phyloP scores from a whole-genome alignment of 2,888 invertebrate species.

The Polylopha cassiicola region DNA sequence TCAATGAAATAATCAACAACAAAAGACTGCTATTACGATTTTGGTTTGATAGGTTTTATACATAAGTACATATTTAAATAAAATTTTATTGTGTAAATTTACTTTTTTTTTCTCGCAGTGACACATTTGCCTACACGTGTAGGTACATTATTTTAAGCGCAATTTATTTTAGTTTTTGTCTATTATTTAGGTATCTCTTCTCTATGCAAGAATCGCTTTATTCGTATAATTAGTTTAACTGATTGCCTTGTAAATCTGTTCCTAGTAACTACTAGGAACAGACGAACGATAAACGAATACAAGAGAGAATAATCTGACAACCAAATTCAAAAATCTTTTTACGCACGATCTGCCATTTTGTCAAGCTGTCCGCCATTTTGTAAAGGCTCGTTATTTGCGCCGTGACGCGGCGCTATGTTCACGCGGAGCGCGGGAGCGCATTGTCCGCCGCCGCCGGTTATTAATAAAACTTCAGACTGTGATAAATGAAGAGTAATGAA shows the following conservation, averaged over 20 bases:
- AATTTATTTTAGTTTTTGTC: no score
- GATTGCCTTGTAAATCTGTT: no score
- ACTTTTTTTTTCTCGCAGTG: conserved; percentile 10
- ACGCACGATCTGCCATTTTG: conserved; percentile 29
- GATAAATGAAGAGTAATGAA: conserved; percentile 39
- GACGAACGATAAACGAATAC: no score
- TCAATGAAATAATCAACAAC: conserved; percentile 1
- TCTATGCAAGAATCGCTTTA: no score
- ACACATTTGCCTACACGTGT: no score
- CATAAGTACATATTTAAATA: background rate
- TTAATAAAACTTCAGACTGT: conserved; percentile 33
- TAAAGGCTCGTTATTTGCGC: conserved; percentile 33
- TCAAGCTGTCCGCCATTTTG: conserved; percentile 27
- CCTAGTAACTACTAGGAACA: no score
- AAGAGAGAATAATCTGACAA: no score
- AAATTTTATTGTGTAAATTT: background rate
- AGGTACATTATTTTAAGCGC: no score
- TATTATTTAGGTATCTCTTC: no score
- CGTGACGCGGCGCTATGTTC: conserved; percentile 34
- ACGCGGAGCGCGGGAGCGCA: conserved; percentile 27
- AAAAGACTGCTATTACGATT: background rate
- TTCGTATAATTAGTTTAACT: no score
- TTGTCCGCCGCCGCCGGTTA: conserved; percentile 34
- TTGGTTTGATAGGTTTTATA: background rate
- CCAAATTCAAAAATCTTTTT: no score